phyloP scores from a whole-genome alignment of 2,113 vertebrate species.

The Dicrurus megarhynchus region DNA sequence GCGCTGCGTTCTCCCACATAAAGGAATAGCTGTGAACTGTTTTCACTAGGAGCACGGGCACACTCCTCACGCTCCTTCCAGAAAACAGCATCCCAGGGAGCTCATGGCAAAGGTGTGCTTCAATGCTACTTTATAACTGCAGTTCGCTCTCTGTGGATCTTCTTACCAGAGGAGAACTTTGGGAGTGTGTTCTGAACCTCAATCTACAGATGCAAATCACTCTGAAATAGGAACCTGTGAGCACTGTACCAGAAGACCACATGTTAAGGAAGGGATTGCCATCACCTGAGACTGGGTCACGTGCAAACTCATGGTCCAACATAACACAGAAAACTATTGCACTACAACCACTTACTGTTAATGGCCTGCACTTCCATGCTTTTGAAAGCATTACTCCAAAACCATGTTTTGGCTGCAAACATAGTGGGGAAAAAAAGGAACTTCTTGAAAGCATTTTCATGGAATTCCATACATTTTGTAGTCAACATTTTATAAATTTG shows the following conservation, averaged over 20 bases:
- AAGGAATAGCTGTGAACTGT: rapidly evolving
- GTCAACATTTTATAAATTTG: not conserved
- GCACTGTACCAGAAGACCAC: not conserved
- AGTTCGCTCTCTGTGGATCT: rapidly evolving
- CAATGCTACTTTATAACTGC: rapidly evolving
- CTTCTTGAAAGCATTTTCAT: not conserved
- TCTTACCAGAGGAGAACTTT: not conserved
- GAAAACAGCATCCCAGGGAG: not conserved
- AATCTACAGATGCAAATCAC: not conserved
- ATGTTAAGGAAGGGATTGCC: not conserved
- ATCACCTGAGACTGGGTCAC: not conserved
- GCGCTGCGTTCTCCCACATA: rapidly evolving
- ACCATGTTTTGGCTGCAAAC: not conserved
- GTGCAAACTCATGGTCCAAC: rapidly evolving
- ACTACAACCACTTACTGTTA: not conserved
- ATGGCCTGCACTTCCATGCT: rapidly evolving
- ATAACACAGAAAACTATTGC: not conserved
- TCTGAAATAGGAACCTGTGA: not conserved
- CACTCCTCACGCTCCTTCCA: rapidly evolving
- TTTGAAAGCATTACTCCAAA: not conserved
- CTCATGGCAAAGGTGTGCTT: rapidly evolving
- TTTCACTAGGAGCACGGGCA: rapidly evolving
- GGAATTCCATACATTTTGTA: not conserved
- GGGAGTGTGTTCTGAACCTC: not conserved
- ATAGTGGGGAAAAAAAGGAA: not conserved